Evolutionary conservation across 2,113 vertebrate species (phyloP).

Genomic region (Ptilonorhynchus violaceus): DNA sequence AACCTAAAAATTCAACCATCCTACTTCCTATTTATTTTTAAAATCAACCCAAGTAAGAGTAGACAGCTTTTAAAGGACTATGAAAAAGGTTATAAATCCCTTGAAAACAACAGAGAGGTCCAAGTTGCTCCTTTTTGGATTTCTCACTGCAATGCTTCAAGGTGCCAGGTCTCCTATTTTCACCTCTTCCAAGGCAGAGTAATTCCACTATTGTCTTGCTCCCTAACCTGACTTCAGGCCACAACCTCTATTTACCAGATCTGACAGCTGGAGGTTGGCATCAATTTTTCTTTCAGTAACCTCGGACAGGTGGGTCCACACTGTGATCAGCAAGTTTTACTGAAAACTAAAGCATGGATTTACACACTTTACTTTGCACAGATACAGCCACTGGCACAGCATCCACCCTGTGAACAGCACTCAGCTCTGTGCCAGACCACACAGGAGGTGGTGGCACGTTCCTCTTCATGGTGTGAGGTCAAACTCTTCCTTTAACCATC

Average conservation of each 20-base stretch:
- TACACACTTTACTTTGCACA: background rate
- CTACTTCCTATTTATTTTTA: background rate
- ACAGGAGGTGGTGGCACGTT: accelerated
- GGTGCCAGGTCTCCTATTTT: background rate
- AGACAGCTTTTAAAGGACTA: background rate
- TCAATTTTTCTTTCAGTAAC: background rate
- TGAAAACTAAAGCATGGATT: background rate
- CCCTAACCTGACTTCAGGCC: background rate
- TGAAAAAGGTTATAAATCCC: background rate
- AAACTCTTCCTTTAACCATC: background rate
- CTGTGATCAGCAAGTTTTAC: background rate
- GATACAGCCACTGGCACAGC: background rate
- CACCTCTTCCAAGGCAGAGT: background rate
- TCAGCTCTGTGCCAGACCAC: background rate
- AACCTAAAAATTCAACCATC: background rate
- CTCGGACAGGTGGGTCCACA: background rate
- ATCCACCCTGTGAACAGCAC: background rate
- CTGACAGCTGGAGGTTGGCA: background rate
- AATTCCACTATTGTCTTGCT: background rate
- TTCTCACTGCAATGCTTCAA: background rate
- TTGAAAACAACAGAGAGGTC: background rate
- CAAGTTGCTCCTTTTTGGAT: background rate
- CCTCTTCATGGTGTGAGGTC: background rate
- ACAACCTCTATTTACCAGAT: background rate
- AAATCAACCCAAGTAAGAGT: background rate